phyloP scores from a whole-genome alignment of 2,888 invertebrate species.

The Epinotia bilunana region DNA sequence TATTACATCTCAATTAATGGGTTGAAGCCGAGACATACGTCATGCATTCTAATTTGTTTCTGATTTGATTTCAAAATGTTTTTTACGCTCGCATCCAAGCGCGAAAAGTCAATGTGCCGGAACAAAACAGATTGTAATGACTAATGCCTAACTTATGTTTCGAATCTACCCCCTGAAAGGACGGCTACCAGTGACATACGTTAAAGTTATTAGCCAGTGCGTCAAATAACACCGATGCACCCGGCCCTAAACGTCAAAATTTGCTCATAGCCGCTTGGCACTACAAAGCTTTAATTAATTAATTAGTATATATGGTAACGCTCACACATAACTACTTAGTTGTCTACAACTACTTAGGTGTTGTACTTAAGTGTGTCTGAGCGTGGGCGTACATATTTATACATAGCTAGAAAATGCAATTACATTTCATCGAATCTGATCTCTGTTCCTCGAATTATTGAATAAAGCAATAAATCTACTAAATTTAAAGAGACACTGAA shows the following conservation, averaged over 20 bases:
- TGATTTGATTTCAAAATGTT: neutral
- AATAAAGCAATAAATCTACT: neutral
- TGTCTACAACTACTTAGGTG: no score
- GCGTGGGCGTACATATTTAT: neutral
- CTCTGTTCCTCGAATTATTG: neutral
- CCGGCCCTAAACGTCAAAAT: no score
- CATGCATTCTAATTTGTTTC: neutral
- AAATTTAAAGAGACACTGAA: neutral
- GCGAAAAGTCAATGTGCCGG: no score
- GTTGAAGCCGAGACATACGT: neutral
- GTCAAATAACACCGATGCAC: no score
- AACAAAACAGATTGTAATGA: neutral
- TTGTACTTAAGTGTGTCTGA: neutral
- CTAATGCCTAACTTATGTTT: neutral
- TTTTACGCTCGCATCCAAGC: neutral
- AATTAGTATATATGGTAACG: neutral
- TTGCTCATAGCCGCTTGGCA: no score
- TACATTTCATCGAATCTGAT: neutral
- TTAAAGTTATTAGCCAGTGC: no score
- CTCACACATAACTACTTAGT: neutral
- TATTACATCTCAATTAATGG: slow-evolving; percentile 14
- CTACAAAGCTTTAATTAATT: neutral
- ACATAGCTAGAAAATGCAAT: no score
- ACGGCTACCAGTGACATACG: no score
- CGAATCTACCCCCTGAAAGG: neutral